These are phyloP conservation scores for Teleogryllus oceanicus DNA, from an alignment of 2,888 invertebrate species.

Conservation along the genomic window DNA sequence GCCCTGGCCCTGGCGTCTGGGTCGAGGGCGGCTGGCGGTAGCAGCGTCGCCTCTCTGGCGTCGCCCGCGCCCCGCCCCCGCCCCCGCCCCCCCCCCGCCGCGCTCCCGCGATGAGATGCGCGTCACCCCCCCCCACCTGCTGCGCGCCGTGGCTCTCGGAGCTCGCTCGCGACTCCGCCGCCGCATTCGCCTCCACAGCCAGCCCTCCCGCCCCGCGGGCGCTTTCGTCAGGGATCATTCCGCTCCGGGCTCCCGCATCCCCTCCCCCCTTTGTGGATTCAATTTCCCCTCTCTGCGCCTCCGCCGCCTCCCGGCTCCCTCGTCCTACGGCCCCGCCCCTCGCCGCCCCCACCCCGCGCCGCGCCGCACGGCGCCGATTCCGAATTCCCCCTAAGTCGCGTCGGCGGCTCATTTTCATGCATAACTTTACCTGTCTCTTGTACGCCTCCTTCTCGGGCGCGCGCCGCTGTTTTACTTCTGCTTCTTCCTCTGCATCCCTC, in stretches of 20 bases:
- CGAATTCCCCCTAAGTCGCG: not conserved
- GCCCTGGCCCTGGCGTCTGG: not conserved
- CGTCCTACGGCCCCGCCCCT: not conserved
- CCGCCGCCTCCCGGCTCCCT: not conserved
- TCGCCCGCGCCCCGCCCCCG: not conserved
- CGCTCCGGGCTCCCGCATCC: not conserved
- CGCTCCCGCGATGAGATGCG: not conserved
- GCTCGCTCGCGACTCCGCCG: no score
- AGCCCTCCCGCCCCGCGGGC: not conserved
- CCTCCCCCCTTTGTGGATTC: not conserved
- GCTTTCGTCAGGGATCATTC: constrained; percentile 4
- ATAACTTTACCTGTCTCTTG: not conserved
- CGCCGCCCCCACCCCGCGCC: not conserved
- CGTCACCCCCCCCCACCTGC: not conserved
- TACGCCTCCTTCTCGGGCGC: not conserved
- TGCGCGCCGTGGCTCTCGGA: not conserved
- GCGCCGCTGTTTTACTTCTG: not conserved
- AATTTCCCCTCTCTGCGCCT: not conserved
- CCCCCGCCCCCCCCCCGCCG: not conserved
- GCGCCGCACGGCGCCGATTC: not conserved
- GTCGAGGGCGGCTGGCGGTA: not conserved
- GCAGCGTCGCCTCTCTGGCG: not conserved
- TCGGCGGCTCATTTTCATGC: not conserved
- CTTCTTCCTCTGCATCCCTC: not conserved
- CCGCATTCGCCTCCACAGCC: not conserved